These are phyloP conservation scores for Macaria notata DNA, from an alignment of 2,888 invertebrate genomes.

Conservation along the genomic window DNA sequence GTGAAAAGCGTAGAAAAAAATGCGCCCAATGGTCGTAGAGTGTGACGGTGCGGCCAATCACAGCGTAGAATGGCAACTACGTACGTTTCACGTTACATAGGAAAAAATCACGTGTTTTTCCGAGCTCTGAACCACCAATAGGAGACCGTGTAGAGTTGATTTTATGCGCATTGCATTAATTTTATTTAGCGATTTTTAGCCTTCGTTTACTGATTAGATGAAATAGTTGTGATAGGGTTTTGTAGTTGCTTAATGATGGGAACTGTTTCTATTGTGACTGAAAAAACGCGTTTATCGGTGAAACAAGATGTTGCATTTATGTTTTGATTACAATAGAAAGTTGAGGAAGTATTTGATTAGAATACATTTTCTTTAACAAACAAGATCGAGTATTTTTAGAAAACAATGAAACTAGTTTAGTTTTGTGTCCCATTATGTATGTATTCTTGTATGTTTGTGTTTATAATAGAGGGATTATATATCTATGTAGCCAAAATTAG, in stretches of 20 bases:
- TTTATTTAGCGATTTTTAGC: constrained; percentile 47
- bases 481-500: too few species aligned
- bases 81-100: constrained; percentile 77
- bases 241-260: background rate
- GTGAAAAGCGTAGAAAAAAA: constrained; percentile 78
- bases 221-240: constrained; percentile 18
- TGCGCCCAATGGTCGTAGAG: constrained; percentile 65
- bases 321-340: too few species aligned
- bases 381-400: too few species aligned
- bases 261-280: too few species aligned
- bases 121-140: constrained; percentile 69
- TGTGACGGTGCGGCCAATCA: constrained; percentile 60
- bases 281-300: too few species aligned
- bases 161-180: constrained; percentile 63
- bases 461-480: too few species aligned
- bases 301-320: too few species aligned
- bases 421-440: too few species aligned
- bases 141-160: constrained; percentile 46
- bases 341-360: too few species aligned
- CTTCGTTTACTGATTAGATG: constrained; percentile 28
- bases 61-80: constrained; percentile 53
- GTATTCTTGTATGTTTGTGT: too few species aligned
- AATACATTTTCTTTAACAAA: too few species aligned
- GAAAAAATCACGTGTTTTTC: constrained; percentile 77
- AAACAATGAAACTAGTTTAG: too few species aligned